Conservation (phyloP, 2,113 vertebrate genomes). For the Otis tarda region DNA sequence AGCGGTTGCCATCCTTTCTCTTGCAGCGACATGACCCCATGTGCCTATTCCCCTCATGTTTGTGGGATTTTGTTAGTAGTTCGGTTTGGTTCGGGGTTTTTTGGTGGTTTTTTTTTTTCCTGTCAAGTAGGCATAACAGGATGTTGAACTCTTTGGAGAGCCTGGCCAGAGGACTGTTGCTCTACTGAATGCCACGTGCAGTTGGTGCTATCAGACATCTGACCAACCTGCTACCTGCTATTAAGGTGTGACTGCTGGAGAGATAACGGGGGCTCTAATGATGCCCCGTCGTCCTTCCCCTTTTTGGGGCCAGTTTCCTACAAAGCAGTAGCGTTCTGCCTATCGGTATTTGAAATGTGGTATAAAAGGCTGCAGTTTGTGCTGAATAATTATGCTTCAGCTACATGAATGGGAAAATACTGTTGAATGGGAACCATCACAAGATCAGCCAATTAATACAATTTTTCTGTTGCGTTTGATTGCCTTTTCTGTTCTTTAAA, state of each 20-base stretch:
- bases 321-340: neutral
- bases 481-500: slow-evolving; percentile 37
- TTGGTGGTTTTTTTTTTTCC: neutral
- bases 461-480: slow-evolving; percentile 2
- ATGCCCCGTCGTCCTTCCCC: neutral
- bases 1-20: neutral
- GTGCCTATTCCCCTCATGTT: neutral
- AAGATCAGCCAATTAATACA: slow-evolving; percentile 17
- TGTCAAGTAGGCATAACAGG: neutral
- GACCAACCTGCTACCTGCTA: neutral
- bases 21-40: rapidly evolving
- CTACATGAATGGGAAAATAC: neutral
- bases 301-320: neutral
- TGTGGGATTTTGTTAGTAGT: neutral
- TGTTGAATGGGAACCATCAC: neutral
- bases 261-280: neutral
- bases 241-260: neutral
- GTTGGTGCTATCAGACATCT: rapidly evolving
- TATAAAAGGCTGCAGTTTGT: neutral
- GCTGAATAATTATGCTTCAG: neutral
- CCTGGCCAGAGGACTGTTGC: neutral
- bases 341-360: rapidly evolving
- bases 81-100: too few species aligned
- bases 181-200: rapidly evolving
- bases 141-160: neutral